These are phyloP conservation scores for Ectemnius cavifrons DNA, from an alignment of 2,888 invertebrate species.

Conservation along the genomic window DNA sequence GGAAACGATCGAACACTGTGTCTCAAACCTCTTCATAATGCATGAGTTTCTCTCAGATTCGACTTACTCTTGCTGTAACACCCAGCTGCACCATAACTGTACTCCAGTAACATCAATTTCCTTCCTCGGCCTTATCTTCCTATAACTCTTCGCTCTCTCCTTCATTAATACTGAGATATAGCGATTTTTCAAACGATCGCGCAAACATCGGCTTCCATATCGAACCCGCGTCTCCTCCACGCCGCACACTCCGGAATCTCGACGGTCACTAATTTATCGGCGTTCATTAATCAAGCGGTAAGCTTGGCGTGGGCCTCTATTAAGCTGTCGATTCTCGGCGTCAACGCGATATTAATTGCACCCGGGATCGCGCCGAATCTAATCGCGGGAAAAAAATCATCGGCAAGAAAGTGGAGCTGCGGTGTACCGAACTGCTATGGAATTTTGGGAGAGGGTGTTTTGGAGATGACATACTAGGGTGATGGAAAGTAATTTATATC, in stretches of 20 bases:
- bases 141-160: too few species aligned
- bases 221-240: too few species aligned
- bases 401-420: too few species aligned
- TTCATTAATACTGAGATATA: not conserved
- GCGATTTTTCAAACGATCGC: conserved; percentile 7
- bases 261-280: conserved; percentile 23
- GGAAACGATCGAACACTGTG: not conserved
- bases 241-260: not conserved
- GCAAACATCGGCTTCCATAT: not conserved
- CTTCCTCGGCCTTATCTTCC: too few species aligned
- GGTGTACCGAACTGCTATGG: too few species aligned
- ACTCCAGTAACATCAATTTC: too few species aligned
- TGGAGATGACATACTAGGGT: too few species aligned
- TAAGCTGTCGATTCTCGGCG: conserved; percentile 33
- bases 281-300: conserved; percentile 43
- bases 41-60: conserved; percentile 10
- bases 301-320: conserved; percentile 29
- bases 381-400: not conserved
- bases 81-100: not conserved
- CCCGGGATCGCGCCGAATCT: not conserved
- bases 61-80: not conserved
- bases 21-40: not conserved
- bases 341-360: conserved; percentile 31
- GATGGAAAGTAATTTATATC: too few species aligned
- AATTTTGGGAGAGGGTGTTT: too few species aligned